phyloP scores from a whole-genome alignment of 2,113 vertebrate genomes.

The Synodontis membranacea region DNA sequence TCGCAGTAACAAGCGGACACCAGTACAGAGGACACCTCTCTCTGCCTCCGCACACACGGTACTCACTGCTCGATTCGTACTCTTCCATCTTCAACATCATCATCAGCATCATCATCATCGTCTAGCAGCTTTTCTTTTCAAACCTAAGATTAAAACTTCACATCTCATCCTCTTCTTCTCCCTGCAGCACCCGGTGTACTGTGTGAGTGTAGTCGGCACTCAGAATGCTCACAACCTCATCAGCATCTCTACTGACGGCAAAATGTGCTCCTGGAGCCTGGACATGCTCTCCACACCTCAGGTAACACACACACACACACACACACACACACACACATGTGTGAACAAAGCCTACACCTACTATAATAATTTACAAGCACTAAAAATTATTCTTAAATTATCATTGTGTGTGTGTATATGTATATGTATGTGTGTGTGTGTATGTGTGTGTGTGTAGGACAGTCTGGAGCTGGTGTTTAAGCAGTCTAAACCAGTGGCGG shows the following conservation, averaged over 20 bases:
- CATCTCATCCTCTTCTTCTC: background rate
- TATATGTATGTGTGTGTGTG: conserved; percentile 26
- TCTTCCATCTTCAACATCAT: background rate
- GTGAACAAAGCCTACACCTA: no score
- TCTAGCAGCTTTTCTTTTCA: background rate
- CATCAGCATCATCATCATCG: background rate
- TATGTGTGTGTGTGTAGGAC: conserved; percentile 74
- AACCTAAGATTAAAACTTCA: background rate
- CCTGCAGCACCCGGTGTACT: conserved; percentile 84
- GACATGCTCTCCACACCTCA: conserved; percentile 92
- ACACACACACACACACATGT: conserved; percentile 6
- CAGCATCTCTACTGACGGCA: conserved; percentile 96
- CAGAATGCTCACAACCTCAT: conserved; percentile 97
- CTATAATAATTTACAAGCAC: background rate
- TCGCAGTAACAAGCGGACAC: conserved; percentile 96
- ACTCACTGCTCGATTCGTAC: conserved; percentile 35
- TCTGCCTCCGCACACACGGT: conserved; percentile 97
- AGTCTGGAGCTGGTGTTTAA: conserved; percentile 98
- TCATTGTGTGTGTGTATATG: background rate
- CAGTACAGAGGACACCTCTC: conserved; percentile 93
- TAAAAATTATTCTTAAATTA: background rate
- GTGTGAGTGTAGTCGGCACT: conserved; percentile 88
- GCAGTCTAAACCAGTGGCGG: conserved; percentile 95
- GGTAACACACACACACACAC: conserved; percentile 63
- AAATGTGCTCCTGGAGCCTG: conserved; percentile 97